Base-by-base conservation (phyloP, 2,888 invertebrate species). In the Steromphala cineraria region DNA sequence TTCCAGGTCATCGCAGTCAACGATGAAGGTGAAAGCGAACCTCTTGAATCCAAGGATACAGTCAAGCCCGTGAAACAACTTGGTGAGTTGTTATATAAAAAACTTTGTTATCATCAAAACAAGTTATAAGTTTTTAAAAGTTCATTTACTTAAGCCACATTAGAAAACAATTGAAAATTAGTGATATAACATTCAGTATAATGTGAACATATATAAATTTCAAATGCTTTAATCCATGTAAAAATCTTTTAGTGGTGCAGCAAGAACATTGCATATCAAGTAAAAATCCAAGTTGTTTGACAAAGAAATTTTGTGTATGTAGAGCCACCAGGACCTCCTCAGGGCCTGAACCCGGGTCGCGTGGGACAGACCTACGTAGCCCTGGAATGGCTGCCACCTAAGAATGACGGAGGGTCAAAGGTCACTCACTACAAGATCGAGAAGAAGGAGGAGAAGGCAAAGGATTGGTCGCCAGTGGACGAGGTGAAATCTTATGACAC, bases 1-100 rank as follows among this genome's bases (percentile, higher is more conserved):
- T 97, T 98, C 95, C 95, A 97, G n/a, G 97, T 98, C 0, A 95
- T 95, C 77, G 97, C 97, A n/a, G 95, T 97, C 24, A 97, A 97
- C 94, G 96, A 96, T 87, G 98, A 98, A 2, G 99, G 99, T 4
- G 97, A 96, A 0, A 97, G 98, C 56, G 97, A 97, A 86, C 96
- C 98, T 0, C 87, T 86, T 24, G 87, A 87, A 67, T 81, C 81
- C 40, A 86, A 83, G 79, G 86, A 86, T 8, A 86, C 89, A 7
- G 87, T 87, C 28, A 87, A 83, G 52, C 87, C 90, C 21, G 85
- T 82, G 67, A 85, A 87, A 62, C 85, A 88, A 55, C 79, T 89
- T 31, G 83, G 90, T 90, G 67, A 83, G 89, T n/a, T n/a, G n/a
- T n/a, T n/a, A n/a, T n/a, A n/a, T 2, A 36, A 36, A 4, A 36